Conservation (phyloP, 1,140 invertebrate species). For the Brachystomella parvula region DNA sequence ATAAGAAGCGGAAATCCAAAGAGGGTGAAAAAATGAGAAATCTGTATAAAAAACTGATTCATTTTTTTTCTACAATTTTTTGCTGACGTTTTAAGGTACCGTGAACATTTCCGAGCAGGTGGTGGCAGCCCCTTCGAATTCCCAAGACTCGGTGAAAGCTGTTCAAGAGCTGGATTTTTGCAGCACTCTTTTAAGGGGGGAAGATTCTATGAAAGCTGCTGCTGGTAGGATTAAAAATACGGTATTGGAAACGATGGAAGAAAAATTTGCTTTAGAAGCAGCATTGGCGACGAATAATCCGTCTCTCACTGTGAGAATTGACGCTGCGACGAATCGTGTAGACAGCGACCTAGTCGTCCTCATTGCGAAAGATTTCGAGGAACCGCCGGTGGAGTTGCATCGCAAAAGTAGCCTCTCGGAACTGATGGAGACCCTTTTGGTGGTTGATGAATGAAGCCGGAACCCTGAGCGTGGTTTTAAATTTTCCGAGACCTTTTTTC, state of each 20-base stretch:
- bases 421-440: too few relatives aligned
- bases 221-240: not conserved
- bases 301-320: too few relatives aligned
- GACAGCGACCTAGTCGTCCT: too few relatives aligned
- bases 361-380: too few relatives aligned
- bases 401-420: too few relatives aligned
- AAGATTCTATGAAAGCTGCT: not conserved
- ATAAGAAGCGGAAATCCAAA: not conserved
- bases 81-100: not conserved
- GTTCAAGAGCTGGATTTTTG: slow-evolving; percentile 35
- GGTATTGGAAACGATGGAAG: not conserved
- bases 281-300: too few relatives aligned
- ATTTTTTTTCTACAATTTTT: not conserved
- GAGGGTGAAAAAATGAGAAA: not conserved
- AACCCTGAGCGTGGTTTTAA: too few relatives aligned
- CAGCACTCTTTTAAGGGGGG: slow-evolving; percentile 21
- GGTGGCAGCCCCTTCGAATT: not conserved
- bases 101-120: not conserved
- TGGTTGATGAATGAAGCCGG: too few relatives aligned
- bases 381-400: too few relatives aligned
- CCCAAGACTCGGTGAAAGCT: slow-evolving; percentile 17
- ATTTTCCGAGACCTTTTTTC: too few relatives aligned
- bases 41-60: slow-evolving; percentile 1
- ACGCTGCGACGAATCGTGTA: too few relatives aligned
- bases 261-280: too few relatives aligned